Conservation (phyloP, 2,797 vertebrate genomes). For the Hapalemur alaotrensis region DNA sequence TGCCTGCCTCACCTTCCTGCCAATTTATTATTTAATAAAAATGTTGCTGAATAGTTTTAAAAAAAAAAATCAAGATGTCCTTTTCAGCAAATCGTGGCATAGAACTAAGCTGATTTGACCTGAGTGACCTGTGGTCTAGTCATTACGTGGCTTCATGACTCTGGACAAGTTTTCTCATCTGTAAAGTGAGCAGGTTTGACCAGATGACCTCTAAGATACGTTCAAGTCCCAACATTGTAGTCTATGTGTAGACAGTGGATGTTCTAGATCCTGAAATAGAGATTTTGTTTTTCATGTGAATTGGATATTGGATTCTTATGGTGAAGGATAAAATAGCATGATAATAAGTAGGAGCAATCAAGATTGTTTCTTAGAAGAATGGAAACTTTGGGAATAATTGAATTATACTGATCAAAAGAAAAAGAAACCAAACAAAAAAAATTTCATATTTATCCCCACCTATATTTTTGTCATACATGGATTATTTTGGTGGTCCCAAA, state of each 20-base stretch:
- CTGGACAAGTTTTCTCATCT: neutral
- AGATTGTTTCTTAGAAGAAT: neutral
- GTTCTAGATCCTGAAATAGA: neutral
- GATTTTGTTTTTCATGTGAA: neutral
- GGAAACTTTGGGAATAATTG: neutral
- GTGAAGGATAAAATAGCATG: neutral
- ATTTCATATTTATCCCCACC: neutral
- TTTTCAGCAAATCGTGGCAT: neutral
- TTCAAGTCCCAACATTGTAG: neutral
- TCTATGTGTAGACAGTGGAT: neutral
- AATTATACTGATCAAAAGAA: neutral
- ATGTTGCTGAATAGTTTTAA: neutral
- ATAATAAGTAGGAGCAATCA: neutral
- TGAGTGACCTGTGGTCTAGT: neutral
- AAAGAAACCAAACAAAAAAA: neutral
- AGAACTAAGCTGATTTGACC: neutral
- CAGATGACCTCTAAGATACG: neutral
- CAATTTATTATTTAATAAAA: neutral
- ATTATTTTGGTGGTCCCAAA: neutral
- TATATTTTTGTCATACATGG: neutral
- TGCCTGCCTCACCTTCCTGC: neutral
- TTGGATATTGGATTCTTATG: conserved; percentile 20
- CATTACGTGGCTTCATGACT: neutral
- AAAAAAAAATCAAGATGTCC: neutral
- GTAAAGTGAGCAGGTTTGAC: neutral